Conservation (phyloP, 1,140 invertebrate species). For the Drosophila rufa region DNA sequence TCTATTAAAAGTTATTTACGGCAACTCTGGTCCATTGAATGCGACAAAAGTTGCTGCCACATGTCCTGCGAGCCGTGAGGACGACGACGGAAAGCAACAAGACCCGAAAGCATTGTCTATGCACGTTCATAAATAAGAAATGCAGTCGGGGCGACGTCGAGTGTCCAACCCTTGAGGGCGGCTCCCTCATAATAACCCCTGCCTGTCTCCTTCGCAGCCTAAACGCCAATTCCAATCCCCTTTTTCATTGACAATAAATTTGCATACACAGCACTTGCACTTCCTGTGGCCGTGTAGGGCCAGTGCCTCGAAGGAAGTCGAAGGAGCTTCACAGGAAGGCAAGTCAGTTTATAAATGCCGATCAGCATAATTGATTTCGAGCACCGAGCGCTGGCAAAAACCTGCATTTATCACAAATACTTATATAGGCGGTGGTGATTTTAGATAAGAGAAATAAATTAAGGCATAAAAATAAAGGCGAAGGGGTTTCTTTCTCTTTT, state of each 20-base stretch:
- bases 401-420: slow-evolving; percentile 7
- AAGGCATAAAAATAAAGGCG: not conserved
- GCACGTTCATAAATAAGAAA: slow-evolving; percentile 83
- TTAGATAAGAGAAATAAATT: not conserved
- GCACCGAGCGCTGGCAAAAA: slow-evolving; percentile 45
- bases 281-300: slow-evolving; percentile 27
- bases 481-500: not conserved
- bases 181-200: not conserved
- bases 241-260: slow-evolving; percentile 78
- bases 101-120: slow-evolving; percentile 69
- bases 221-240: slow-evolving; percentile 34
- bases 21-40: slow-evolving; percentile 79
- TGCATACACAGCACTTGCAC: slow-evolving; percentile 78
- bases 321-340: slow-evolving; percentile 51
- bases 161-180: slow-evolving; percentile 25
- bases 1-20: slow-evolving; percentile 83
- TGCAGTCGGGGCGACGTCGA: slow-evolving; percentile 61
- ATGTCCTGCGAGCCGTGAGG: slow-evolving; percentile 24
- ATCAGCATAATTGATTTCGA: slow-evolving; percentile 84
- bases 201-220: slow-evolving; percentile 4
- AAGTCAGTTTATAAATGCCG: slow-evolving; percentile 81
- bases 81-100: slow-evolving; percentile 54
- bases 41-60: slow-evolving; percentile 54
- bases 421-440: not conserved
- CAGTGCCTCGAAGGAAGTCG: slow-evolving; percentile 11